Evolutionary conservation across 2,113 vertebrate species (phyloP).

Genomic region (Leucosticte australis): DNA sequence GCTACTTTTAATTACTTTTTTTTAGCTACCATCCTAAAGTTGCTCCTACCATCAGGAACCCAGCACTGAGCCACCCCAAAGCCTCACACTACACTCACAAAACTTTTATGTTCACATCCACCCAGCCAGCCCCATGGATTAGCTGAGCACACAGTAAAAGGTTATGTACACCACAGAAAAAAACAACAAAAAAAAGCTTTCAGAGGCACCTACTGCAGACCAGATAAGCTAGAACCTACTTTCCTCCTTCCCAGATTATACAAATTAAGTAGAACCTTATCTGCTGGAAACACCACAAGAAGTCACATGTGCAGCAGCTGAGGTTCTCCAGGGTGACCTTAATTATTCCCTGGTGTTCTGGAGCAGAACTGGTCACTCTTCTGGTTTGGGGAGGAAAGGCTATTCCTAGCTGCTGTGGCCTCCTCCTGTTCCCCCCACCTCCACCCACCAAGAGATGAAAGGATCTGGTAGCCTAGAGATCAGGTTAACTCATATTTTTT

Average conservation of each 20-base stretch:
- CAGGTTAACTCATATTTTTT: background rate
- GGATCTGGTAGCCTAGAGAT: background rate
- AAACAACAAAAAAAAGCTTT: background rate
- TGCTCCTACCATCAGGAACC: background rate
- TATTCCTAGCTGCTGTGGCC: background rate
- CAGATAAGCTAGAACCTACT: background rate
- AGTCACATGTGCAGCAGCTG: background rate
- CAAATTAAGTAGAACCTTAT: background rate
- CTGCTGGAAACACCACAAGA: background rate
- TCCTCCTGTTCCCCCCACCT: background rate
- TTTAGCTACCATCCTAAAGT: background rate
- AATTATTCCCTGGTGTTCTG: background rate
- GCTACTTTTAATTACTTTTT: background rate
- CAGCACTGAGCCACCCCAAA: background rate
- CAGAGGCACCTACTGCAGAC: background rate
- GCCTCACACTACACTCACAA: fast-evolving
- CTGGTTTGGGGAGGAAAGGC: background rate
- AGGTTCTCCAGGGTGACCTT: background rate
- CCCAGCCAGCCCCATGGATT: background rate
- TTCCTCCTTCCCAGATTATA: background rate
- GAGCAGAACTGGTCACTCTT: background rate
- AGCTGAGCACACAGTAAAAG: background rate
- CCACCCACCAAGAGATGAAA: background rate
- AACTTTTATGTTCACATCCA: background rate
- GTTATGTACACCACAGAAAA: background rate